These are phyloP conservation scores for Rissa tridactyla DNA, from an alignment of 2,113 vertebrate species.

Conservation along the genomic window DNA sequence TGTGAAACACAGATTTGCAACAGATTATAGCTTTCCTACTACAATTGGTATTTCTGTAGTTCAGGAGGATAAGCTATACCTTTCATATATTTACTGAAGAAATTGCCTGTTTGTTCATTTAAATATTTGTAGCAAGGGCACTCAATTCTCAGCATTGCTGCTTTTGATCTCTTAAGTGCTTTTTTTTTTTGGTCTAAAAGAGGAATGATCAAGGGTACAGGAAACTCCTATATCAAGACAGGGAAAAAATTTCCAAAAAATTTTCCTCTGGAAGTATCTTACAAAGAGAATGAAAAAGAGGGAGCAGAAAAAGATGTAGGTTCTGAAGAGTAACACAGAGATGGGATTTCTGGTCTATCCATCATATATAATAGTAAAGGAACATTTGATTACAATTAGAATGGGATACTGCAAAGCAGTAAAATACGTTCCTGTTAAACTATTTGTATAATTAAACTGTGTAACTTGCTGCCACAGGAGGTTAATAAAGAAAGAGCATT, in stretches of 20 bases:
- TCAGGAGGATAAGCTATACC: neutral
- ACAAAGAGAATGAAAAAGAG: neutral
- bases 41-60: neutral
- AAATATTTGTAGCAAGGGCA: neutral
- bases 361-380: neutral
- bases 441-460: neutral
- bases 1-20: neutral
- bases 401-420: neutral
- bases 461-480: neutral
- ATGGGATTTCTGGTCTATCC: neutral
- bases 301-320: neutral
- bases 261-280: neutral
- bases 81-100: neutral
- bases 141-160: neutral
- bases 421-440: neutral
- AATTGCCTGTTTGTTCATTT: neutral
- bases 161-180: neutral
- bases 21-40: neutral
- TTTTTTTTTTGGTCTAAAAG: neutral
- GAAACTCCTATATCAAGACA: neutral
- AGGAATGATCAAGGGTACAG: neutral
- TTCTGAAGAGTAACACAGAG: neutral
- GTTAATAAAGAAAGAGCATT: neutral
- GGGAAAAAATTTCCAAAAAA: neutral
- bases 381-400: neutral